These are phyloP conservation scores for Pelusios castaneus DNA, from an alignment of 2,113 vertebrate genomes.

Conservation along the genomic window DNA sequence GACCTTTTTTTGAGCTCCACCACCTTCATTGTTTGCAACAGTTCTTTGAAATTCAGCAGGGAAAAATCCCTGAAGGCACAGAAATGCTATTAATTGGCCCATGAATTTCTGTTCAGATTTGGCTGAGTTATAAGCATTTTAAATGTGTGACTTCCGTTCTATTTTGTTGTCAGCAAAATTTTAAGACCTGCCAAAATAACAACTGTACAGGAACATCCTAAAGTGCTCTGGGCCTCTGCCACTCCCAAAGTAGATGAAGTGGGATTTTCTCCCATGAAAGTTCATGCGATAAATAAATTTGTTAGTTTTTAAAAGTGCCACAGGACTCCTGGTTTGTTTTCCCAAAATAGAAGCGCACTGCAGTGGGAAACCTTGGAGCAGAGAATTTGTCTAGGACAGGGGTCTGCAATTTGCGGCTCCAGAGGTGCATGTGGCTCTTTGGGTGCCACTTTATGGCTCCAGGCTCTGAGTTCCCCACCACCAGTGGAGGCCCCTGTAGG, in stretches of 20 bases:
- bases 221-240: fast-evolving
- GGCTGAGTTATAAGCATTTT: slow-evolving; percentile 3
- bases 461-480: too few species aligned
- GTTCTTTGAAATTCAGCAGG: slow-evolving; percentile 17
- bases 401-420: too few species aligned
- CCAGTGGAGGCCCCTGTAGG: too few species aligned
- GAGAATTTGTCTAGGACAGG: too few species aligned
- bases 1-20: slow-evolving; percentile 36
- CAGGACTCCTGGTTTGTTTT: too few species aligned
- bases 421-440: too few species aligned
- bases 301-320: too few species aligned
- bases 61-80: background rate
- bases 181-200: background rate
- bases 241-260: fast-evolving
- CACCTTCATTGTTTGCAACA: slow-evolving; percentile 17
- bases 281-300: too few species aligned
- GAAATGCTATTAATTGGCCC: slow-evolving; percentile 20
- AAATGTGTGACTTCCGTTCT: slow-evolving; percentile 41
- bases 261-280: too few species aligned
- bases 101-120: slow-evolving; percentile 54
- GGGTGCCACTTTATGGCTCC: too few species aligned
- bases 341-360: background rate
- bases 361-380: background rate
- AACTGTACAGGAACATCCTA: background rate
- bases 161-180: background rate